Evolutionary conservation across 2,888 invertebrate species (phyloP).

Genomic region (Melanotus villosus): DNA sequence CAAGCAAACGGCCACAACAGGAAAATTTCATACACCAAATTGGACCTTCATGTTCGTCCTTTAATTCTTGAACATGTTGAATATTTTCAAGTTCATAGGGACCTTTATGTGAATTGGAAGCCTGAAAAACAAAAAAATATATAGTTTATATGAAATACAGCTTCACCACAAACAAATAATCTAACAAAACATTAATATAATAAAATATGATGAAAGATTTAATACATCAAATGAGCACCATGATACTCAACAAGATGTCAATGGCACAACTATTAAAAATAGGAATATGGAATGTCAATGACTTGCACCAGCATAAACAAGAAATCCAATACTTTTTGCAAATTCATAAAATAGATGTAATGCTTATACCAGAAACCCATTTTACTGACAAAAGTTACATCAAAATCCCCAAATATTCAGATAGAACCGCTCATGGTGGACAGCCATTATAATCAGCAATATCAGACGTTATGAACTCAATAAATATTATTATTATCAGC

Average conservation of each 20-base stretch:
- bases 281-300: too few relatives aligned
- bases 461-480: too few relatives aligned
- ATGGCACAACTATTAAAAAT: background rate
- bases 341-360: too few relatives aligned
- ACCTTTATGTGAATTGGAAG: slow-evolving; percentile 96
- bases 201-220: slow-evolving; percentile 11
- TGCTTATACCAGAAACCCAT: background rate
- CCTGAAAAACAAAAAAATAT: slow-evolving; percentile 64
- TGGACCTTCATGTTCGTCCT: slow-evolving; percentile 83
- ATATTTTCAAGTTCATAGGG: slow-evolving; percentile 96
- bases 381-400: too few relatives aligned
- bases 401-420: too few relatives aligned
- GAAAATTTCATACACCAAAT: slow-evolving; percentile 99
- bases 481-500: too few relatives aligned
- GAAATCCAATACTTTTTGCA: too few relatives aligned
- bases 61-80: slow-evolving; percentile 86
- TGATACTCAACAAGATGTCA: background rate
- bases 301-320: too few relatives aligned
- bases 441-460: background rate
- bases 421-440: background rate
- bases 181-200: too few relatives aligned
- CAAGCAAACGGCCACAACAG: slow-evolving; percentile 93
- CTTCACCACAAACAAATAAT: too few relatives aligned
- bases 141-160: slow-evolving; percentile 6
- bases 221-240: background rate